A percentile compares a stretch with the other conserved stretches of the same genome.
Conservation (phyloP, 2,797 vertebrate species). For the Chrosomus eos region DNA sequence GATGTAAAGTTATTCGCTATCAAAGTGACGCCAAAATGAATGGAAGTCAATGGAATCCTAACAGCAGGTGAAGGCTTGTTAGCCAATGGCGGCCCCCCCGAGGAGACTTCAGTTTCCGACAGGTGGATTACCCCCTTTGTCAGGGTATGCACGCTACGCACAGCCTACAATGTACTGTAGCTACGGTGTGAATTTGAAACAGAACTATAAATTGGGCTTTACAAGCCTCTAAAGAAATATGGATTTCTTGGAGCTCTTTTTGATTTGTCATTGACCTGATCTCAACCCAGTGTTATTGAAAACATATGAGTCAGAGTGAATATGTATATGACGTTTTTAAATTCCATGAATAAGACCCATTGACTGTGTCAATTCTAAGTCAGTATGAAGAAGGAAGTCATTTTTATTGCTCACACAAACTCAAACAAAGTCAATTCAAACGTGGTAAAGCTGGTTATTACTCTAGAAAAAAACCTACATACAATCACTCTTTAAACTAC, state of each 20-base stretch:
- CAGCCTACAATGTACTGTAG: too few species aligned
- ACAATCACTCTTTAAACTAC: neutral
- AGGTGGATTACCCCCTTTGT: too few species aligned
- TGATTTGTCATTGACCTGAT: neutral
- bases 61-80: too few species aligned
- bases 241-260: neutral
- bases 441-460: neutral
- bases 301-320: neutral
- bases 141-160: too few species aligned
- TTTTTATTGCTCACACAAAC: constrained; percentile 16
- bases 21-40: too few species aligned
- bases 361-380: neutral
- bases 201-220: too few species aligned
- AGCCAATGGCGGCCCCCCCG: too few species aligned
- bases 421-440: neutral
- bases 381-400: neutral
- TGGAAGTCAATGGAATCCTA: too few species aligned
- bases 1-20: too few species aligned
- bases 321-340: neutral
- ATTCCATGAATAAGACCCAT: constrained; percentile 2
- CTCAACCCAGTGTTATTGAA: neutral
- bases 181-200: too few species aligned
- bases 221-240: too few species aligned
- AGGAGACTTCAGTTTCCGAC: too few species aligned
- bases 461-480: neutral